Conservation (phyloP, 1,140 invertebrate genomes). For the Procambarus virginalis region DNA sequence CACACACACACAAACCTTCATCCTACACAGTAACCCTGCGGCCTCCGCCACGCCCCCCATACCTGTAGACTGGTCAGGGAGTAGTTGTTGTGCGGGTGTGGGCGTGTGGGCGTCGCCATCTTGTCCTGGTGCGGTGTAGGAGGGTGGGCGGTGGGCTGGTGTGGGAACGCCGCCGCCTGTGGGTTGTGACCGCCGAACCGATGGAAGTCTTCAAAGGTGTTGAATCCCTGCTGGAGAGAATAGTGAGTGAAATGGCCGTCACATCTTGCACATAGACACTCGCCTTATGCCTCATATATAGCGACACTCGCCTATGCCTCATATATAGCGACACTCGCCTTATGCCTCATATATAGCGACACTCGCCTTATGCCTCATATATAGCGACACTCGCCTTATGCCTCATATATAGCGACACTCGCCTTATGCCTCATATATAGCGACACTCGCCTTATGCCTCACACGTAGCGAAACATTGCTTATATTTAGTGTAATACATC, state of each 20-base stretch:
- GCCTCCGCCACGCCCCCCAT: not conserved
- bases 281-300: no score
- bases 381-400: no score
- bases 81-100: slow-evolving; percentile 55
- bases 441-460: no score
- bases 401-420: no score
- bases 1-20: slow-evolving; percentile 8
- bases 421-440: no score
- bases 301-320: no score
- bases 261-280: no score
- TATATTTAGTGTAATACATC: no score
- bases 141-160: slow-evolving; percentile 34
- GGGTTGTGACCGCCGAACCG: slow-evolving; percentile 52
- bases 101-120: slow-evolving; percentile 50
- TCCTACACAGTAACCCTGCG: not conserved
- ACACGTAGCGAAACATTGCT: no score
- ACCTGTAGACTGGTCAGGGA: slow-evolving; percentile 52
- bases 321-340: no score
- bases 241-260: not conserved
- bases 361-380: no score
- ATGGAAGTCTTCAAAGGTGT: slow-evolving; percentile 62
- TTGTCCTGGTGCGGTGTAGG: slow-evolving; percentile 52
- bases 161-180: slow-evolving; percentile 45
- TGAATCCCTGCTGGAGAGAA: slow-evolving; percentile 39
- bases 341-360: no score